Base-by-base conservation (phyloP, 2,888 invertebrate genomes). In the Alcis repandata region DNA sequence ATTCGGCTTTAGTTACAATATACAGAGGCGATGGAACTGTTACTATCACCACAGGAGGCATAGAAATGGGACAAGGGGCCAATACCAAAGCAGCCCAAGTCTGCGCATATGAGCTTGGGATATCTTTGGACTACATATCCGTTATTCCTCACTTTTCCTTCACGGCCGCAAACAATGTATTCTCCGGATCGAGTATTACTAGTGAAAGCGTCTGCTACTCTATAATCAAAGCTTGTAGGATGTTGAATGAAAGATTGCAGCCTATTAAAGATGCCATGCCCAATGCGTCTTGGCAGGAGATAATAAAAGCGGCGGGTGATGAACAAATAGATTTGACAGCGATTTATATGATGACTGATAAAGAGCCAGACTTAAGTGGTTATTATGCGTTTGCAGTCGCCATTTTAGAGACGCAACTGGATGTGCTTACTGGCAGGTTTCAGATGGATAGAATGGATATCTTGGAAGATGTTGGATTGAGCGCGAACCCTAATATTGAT, bases 71-170 rank as follows among this genome's bases (percentile, higher is more conserved):
- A 0, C 97, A 97, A 92, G 97, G 97, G 0, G 93, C 97, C 40
- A 96, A 97, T 71, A 97, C 97, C 0, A 97, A 97, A 94, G 95
- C 94, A 0, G 95, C 95, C 2, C 97, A 97, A 92, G 96, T 97
- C 0, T 96, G 95, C 60, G 97, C 97, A 0, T 94, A 96, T 75
- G 94, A 94, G 33, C 83, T 98, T 15, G 96, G 95, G 0, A 95
- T 98, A 62, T 94, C 96, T 0, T 64, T 97, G 20, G 93, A 95
- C 0, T 81, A 90, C 71, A 91, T 97, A 0, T 90, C 89, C 0
- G 90, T 97, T 0, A 94, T 96, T 70, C 94, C 96, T 0, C 90
- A 91, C 51, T 94, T 94, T 72, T 94, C 90, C 53, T 88, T 95
- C 48, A 88, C 93, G 0, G 85, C 95, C 0, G 94, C 96, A 0